Base-by-base conservation (phyloP, 2,888 invertebrate genomes). In the Tethea ocularis region DNA sequence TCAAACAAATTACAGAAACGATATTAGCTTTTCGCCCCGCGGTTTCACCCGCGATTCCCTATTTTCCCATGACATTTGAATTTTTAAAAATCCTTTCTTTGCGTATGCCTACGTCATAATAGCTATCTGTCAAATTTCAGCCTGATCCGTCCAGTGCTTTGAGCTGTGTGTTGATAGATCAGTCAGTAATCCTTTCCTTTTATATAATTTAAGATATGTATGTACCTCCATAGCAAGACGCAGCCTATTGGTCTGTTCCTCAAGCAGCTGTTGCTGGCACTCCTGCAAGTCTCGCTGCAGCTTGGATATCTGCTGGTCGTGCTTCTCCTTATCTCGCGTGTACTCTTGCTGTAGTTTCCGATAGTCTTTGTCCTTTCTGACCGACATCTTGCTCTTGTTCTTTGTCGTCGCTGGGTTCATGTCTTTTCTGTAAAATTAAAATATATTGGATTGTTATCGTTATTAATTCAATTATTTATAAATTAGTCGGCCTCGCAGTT, bases 291-390 rank as follows among this genome's bases (percentile, higher is more conserved):
- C 97, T 65, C 97, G 96, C 86, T 97, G 96, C 89, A 96, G 96
- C 87, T 97, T 97, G 69, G 95, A 94, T 62, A 96, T 95, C 93
- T 97, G 95, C 87, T 98, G 97, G 83, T 96, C 97, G 85, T 97
- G 98, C 89, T 99, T 99, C 82, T 99, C 98, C 78, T 97, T 97
- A 91, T 99, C 99, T 80, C 97, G 96, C 20, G 97, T 97, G 60
- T 99, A 92, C 84, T 99, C 99, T 82, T 98, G 98, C 84, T 99
- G 98, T 75, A 99, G 91, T 83, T 98, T 97, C 74, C 98, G 95
- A 89, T 97, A 97, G 88, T 99, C 99, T 87, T 98, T 98, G 84
- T 99, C 99, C 81, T 98, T 98, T 82, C 97, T 96, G 41, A 96
- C 96, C 1, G 95, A 95, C 81, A 95, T 95, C 91, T 97, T 97